A percentile compares a stretch with the other conserved stretches of the same genome.
These are phyloP conservation scores for Nycteola revayana DNA, from an alignment of 2,888 invertebrate species.

Conservation along the genomic window DNA sequence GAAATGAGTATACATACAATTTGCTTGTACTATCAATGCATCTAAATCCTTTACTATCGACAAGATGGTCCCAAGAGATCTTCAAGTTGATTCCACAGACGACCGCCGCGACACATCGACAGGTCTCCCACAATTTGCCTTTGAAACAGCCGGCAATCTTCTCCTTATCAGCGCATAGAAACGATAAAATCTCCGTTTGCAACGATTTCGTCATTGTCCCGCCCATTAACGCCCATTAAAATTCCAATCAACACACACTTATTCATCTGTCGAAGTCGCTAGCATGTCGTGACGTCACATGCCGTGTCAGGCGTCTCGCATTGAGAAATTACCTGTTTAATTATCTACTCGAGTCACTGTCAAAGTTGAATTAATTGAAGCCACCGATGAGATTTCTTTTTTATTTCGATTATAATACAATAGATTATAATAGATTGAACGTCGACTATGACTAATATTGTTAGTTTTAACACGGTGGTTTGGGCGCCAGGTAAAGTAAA, in stretches of 20 bases:
- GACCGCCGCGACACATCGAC: slow-evolving; percentile 51
- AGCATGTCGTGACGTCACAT: slow-evolving; percentile 39
- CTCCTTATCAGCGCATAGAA: slow-evolving; percentile 67
- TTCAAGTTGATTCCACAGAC: slow-evolving; percentile 9
- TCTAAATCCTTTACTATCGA: slow-evolving; percentile 8
- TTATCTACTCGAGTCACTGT: slow-evolving; percentile 39
- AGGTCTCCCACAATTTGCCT: slow-evolving; percentile 72
- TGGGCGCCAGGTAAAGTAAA: slow-evolving; percentile 64
- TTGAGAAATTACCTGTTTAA: slow-evolving; percentile 67
- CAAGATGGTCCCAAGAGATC: slow-evolving; percentile 8
- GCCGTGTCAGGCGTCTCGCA: slow-evolving; percentile 50
- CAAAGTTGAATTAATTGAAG: slow-evolving; percentile 35
- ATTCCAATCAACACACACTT: slow-evolving; percentile 77
- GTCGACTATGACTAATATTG: slow-evolving; percentile 72
- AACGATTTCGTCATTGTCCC: slow-evolving; percentile 77
- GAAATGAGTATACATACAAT: neutral
- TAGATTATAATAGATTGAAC: too few relatives aligned
- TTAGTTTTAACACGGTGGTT: slow-evolving; percentile 58
- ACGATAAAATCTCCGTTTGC: slow-evolving; percentile 68
- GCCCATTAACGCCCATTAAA: slow-evolving; percentile 78
- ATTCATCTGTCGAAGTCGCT: slow-evolving; percentile 67
- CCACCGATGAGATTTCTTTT: too few relatives aligned
- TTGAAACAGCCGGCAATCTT: slow-evolving; percentile 72
- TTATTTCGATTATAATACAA: too few relatives aligned
- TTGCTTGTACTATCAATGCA: slow-evolving; percentile 1